A percentile compares a stretch with the other conserved stretches of the same genome.
Conservation (phyloP, 2,797 vertebrate species). For the Semotilus atromaculatus region DNA sequence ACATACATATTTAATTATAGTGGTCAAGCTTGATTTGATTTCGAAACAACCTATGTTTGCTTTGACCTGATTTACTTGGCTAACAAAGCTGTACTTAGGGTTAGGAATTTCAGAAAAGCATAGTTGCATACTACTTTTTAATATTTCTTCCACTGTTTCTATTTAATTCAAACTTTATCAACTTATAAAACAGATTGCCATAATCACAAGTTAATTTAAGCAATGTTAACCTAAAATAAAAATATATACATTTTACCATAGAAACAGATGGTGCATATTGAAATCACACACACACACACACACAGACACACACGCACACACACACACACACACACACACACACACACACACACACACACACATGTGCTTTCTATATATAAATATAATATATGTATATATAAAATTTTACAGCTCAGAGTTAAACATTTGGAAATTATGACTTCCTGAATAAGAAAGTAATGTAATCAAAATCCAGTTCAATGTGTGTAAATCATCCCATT, state of each 20-base stretch:
- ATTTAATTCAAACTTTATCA: too few relatives aligned
- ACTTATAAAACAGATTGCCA: not conserved
- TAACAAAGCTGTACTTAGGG: not conserved
- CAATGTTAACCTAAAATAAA: too few relatives aligned
- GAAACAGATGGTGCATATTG: not conserved
- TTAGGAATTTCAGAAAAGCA: not conserved
- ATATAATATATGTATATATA: not conserved
- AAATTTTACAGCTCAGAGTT: not conserved
- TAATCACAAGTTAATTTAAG: not conserved
- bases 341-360: too few relatives aligned
- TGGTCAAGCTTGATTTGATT: not conserved
- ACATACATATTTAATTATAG: not conserved
- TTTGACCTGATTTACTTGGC: not conserved
- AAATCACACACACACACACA: too few relatives aligned
- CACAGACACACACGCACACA: too few relatives aligned
- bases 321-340: too few relatives aligned
- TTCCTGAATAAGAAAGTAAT: conserved; percentile 18
- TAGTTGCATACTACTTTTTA: not conserved
- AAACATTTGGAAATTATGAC: conserved; percentile 30
- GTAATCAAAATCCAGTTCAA: conserved; percentile 19
- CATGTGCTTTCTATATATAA: not conserved
- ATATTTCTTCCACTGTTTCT: not conserved
- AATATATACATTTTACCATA: not conserved
- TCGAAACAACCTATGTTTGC: not conserved
- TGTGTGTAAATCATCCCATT: conserved; percentile 19